Evolutionary conservation across 2,888 invertebrate species (phyloP).

Genomic region (Pandemis heparana): DNA sequence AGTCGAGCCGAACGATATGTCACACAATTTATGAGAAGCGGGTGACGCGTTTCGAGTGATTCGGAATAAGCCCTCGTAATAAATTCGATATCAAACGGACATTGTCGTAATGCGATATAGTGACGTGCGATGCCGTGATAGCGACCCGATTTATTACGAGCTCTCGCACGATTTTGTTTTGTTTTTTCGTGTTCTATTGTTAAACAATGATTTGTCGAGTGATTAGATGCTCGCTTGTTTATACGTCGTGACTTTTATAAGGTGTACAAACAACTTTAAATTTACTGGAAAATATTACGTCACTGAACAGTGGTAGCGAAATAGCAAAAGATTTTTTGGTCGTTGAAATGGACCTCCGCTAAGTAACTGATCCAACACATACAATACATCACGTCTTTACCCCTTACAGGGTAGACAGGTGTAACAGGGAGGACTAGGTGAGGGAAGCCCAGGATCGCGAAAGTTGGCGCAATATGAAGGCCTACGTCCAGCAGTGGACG

Average conservation of each 20-base stretch:
- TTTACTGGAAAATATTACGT: no score
- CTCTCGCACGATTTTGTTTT: slow-evolving; percentile 32
- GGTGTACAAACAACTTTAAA: not conserved
- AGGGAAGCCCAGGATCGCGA: no score
- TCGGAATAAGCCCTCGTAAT: slow-evolving; percentile 42
- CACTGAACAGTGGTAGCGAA: no score
- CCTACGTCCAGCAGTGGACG: no score
- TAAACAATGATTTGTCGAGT: slow-evolving; percentile 35
- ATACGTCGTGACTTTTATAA: not conserved
- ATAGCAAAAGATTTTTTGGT: no score
- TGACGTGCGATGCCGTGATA: slow-evolving; percentile 44
- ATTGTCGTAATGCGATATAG: slow-evolving; percentile 44
- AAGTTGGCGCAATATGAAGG: no score
- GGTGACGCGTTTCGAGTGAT: slow-evolving; percentile 43
- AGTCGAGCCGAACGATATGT: slow-evolving; percentile 41
- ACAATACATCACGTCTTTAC: no score
- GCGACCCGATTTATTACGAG: slow-evolving; percentile 37
- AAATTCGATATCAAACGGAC: slow-evolving; percentile 44
- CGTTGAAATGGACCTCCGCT: no score
- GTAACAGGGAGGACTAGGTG: no score
- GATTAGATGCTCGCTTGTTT: slow-evolving; percentile 13
- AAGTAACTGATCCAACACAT: no score
- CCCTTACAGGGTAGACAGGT: no score
- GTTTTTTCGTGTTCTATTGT: slow-evolving; percentile 39
- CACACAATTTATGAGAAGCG: slow-evolving; percentile 43